phyloP scores from a whole-genome alignment of 2,113 vertebrate genomes.

The Melanocharis versteri region DNA sequence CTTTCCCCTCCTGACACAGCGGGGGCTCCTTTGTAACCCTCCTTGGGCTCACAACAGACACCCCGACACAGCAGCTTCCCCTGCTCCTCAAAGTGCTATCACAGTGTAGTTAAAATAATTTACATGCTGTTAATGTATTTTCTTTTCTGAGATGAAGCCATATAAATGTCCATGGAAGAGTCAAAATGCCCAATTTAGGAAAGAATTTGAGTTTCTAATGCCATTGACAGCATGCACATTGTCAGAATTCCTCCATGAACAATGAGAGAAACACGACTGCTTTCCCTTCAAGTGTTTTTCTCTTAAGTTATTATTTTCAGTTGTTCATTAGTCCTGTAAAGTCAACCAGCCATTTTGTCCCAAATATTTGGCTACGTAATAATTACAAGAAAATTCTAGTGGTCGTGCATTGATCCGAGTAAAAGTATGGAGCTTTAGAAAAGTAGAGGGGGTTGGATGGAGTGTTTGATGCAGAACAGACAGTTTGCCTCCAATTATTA shows the following conservation, averaged over 20 bases:
- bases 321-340: not conserved
- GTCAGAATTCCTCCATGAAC: not conserved
- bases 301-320: not conserved
- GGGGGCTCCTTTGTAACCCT: not conserved
- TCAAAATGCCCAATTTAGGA: not conserved
- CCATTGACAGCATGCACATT: accelerated
- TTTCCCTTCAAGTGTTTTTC: not conserved
- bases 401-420: accelerated
- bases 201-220: not conserved
- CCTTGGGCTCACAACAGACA: not conserved
- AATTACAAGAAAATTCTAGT: not conserved
- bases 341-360: not conserved
- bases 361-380: not conserved
- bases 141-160: not conserved
- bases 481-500: not conserved
- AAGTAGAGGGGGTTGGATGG: not conserved
- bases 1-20: not conserved
- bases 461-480: not conserved
- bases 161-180: not conserved
- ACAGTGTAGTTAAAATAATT: not conserved
- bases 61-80: not conserved
- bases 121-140: not conserved
- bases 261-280: accelerated
- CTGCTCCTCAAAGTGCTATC: not conserved
- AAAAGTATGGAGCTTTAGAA: not conserved